Evolutionary conservation across 2,888 invertebrate species (phyloP).

Genomic region (Microplitis deprimator): DNA sequence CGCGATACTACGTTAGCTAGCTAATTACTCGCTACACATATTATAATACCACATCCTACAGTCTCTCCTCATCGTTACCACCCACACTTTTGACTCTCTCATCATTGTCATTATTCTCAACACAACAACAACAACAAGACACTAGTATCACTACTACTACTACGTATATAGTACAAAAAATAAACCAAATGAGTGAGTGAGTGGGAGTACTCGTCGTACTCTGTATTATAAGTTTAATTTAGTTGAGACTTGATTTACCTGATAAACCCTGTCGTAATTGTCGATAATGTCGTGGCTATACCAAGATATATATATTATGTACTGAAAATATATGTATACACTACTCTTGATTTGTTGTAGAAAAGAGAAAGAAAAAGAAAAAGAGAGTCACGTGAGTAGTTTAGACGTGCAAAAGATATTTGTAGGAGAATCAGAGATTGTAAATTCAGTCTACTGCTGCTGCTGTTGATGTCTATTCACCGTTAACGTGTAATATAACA

Average conservation of each 20-base stretch:
- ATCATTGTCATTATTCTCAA: constrained; percentile 8
- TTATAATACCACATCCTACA: constrained; percentile 3
- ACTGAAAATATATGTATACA: constrained; percentile 10
- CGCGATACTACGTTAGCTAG: constrained; percentile 58
- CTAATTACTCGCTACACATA: constrained; percentile 12
- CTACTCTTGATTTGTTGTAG: constrained; percentile 15
- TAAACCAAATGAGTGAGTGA: not conserved
- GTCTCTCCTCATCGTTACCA: constrained; percentile 26
- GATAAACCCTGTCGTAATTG: not conserved
- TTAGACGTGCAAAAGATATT: constrained; percentile 55
- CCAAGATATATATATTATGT: not conserved
- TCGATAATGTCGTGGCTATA: not conserved
- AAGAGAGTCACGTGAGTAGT: constrained; percentile 65
- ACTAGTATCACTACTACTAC: not conserved
- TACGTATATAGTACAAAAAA: not conserved
- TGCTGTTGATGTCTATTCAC: constrained; percentile 51
- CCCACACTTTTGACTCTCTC: not conserved
- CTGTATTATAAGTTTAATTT: not conserved
- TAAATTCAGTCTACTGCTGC: constrained; percentile 63
- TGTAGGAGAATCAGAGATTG: constrained; percentile 57
- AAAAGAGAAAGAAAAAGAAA: not conserved
- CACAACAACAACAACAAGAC: not conserved
- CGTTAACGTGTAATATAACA: constrained; percentile 56
- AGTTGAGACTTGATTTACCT: not conserved
- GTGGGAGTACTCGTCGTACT: not conserved